Evolutionary conservation across 2,113 vertebrate species (phyloP).

Genomic region (Rissa tridactyla): DNA sequence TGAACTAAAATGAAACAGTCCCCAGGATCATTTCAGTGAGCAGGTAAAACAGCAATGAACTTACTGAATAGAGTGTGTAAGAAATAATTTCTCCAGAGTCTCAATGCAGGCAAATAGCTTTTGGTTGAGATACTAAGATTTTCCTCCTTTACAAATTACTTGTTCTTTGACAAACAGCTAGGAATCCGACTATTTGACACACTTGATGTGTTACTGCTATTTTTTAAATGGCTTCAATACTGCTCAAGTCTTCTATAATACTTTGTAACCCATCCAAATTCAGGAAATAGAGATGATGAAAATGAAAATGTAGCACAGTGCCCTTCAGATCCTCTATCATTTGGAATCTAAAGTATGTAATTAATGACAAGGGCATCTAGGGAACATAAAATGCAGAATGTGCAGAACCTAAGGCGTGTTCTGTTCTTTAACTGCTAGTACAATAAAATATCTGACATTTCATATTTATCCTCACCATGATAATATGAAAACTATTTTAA

Average conservation of each 20-base stretch:
- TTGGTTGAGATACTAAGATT: background rate
- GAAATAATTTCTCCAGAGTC: background rate
- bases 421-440: background rate
- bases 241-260: background rate
- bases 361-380: conserved; percentile 16
- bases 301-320: background rate
- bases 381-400: background rate
- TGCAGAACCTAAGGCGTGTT: background rate
- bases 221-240: background rate
- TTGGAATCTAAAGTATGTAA: background rate
- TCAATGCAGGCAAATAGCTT: background rate
- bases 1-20: background rate
- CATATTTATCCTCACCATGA: background rate
- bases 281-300: background rate
- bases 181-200: background rate
- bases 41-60: background rate
- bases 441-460: background rate
- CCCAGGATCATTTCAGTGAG: background rate
- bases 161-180: background rate
- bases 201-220: background rate
- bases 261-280: background rate
- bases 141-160: background rate
- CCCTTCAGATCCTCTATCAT: background rate
- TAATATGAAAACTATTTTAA: background rate
- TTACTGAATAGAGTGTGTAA: background rate